These are phyloP conservation scores for Macrosoma leucophasiata DNA, from an alignment of 2,888 invertebrate genomes.

Conservation along the genomic window DNA sequence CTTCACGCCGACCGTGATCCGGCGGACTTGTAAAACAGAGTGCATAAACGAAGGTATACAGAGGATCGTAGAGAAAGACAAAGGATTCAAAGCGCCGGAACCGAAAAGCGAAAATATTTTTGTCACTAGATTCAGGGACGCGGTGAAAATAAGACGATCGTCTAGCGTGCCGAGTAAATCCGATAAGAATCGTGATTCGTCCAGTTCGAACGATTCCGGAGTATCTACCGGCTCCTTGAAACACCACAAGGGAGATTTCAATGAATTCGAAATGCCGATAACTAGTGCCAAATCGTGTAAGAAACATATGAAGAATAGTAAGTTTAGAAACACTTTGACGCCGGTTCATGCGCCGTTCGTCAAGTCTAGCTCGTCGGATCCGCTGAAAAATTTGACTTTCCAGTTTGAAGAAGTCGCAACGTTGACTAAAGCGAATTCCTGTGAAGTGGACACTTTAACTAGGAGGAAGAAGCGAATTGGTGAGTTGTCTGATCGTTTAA, in stretches of 20 bases:
- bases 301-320: slow-evolving; percentile 60
- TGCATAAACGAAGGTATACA: slow-evolving; percentile 54
- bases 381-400: slow-evolving; percentile 77
- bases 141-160: slow-evolving; percentile 79
- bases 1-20: slow-evolving; percentile 59
- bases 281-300: slow-evolving; percentile 66
- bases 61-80: slow-evolving; percentile 33
- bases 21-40: slow-evolving; percentile 54
- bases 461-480: slow-evolving; percentile 64
- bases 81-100: slow-evolving; percentile 58
- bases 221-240: slow-evolving; percentile 80
- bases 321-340: slow-evolving; percentile 59
- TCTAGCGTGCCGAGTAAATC: slow-evolving; percentile 82
- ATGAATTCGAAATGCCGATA: slow-evolving; percentile 75
- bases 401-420: slow-evolving; percentile 78
- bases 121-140: slow-evolving; percentile 65
- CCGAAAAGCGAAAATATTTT: slow-evolving; percentile 58
- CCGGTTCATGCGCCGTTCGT: slow-evolving; percentile 74
- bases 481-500: slow-evolving; percentile 30
- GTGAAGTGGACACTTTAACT: slow-evolving; percentile 78
- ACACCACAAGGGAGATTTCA: slow-evolving; percentile 77
- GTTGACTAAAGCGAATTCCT: slow-evolving; percentile 77
- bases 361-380: slow-evolving; percentile 79
- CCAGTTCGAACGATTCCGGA: slow-evolving; percentile 83
- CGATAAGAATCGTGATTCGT: slow-evolving; percentile 80